phyloP scores from a whole-genome alignment of 2,888 invertebrate species.

The Andrena fulva region DNA sequence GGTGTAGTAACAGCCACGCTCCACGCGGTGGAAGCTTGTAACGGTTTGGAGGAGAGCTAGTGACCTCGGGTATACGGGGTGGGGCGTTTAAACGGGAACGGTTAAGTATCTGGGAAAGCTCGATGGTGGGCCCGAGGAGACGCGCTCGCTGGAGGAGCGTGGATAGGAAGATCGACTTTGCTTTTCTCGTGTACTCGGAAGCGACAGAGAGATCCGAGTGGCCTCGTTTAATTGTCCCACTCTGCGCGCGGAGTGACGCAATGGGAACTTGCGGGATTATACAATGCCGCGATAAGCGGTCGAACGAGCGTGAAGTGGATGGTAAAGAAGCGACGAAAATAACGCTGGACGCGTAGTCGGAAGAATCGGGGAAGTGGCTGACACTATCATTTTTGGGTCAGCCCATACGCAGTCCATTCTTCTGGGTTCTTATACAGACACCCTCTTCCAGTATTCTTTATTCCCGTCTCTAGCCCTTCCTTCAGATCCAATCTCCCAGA shows the following conservation, averaged over 20 bases:
- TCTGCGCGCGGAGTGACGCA: slow-evolving; percentile 5
- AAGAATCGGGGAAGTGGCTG: not conserved
- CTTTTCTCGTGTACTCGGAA: too few relatives aligned
- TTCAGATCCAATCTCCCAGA: too few relatives aligned
- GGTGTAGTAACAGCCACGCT: not conserved
- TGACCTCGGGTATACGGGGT: not conserved
- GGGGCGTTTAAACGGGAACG: not conserved
- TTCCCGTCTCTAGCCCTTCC: not conserved
- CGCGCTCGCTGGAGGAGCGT: not conserved
- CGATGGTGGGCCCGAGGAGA: not conserved
- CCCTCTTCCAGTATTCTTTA: not conserved
- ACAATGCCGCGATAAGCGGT: slow-evolving; percentile 27
- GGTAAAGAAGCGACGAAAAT: slow-evolving; percentile 7
- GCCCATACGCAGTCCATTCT: too few relatives aligned
- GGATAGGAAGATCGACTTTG: too few relatives aligned
- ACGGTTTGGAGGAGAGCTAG: slow-evolving; percentile 8
- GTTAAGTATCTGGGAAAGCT: too few relatives aligned
- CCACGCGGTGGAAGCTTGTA: not conserved
- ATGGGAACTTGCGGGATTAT: slow-evolving; percentile 28
- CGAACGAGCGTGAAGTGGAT: slow-evolving; percentile 13
- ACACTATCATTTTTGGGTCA: too few relatives aligned
- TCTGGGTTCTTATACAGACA: too few relatives aligned
- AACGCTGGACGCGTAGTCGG: not conserved
- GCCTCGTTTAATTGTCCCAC: slow-evolving; percentile 4
- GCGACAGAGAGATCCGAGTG: not conserved